Conservation (phyloP, 2,113 vertebrate genomes). For the Phycodurus eques region DNA sequence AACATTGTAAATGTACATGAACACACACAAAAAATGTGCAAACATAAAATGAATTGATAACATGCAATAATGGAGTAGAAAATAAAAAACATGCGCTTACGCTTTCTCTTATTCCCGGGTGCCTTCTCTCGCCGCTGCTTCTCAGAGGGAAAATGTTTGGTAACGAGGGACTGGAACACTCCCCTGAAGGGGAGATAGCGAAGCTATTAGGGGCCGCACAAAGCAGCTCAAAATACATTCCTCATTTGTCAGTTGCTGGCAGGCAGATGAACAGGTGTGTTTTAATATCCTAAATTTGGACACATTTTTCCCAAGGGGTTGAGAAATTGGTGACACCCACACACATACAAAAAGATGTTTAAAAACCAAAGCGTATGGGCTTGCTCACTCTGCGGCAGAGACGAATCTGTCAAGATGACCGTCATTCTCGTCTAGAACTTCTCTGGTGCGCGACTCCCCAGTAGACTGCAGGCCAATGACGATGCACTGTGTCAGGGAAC, state of each 20-base stretch:
- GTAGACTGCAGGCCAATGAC: slow-evolving; percentile 97
- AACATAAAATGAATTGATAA: neutral
- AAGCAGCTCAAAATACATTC: slow-evolving; percentile 16
- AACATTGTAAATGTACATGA: neutral
- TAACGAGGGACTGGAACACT: slow-evolving; percentile 94
- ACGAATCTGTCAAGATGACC: slow-evolving; percentile 92
- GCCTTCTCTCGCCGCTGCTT: slow-evolving; percentile 89
- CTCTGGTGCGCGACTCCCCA: slow-evolving; percentile 91
- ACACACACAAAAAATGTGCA: neutral
- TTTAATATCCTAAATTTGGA: slow-evolving; percentile 7
- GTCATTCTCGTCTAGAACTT: slow-evolving; percentile 92
- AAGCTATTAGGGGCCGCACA: slow-evolving; percentile 16
- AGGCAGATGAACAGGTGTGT: slow-evolving; percentile 14
- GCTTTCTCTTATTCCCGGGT: slow-evolving; percentile 85
- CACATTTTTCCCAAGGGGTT: neutral
- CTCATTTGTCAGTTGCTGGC: slow-evolving; percentile 24
- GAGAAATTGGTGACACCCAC: neutral
- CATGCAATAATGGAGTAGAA: too few species aligned
- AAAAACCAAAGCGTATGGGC: neutral
- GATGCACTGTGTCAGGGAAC: slow-evolving; percentile 77
- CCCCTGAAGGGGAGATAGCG: slow-evolving; percentile 76
- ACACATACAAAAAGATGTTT: neutral
- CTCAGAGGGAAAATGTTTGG: slow-evolving; percentile 95
- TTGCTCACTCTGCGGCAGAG: slow-evolving; percentile 90
- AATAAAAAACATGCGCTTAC: slow-evolving; percentile 70